Conservation (phyloP, 2,888 invertebrate genomes). For the Tethea ocularis region DNA sequence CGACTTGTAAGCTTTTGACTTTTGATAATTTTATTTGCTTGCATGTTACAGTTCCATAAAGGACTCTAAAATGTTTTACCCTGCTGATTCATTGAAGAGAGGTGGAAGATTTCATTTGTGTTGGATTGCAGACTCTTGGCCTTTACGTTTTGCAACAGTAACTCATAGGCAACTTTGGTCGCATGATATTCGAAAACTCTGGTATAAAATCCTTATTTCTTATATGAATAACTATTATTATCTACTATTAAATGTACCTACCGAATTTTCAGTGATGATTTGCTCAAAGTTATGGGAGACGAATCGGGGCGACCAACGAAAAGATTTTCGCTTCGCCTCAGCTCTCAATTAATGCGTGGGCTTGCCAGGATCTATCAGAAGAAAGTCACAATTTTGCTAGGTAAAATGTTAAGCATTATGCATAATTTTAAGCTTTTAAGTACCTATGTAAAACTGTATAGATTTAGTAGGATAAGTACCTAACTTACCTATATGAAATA, state of each 20-base stretch:
- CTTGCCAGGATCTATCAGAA: slow-evolving; percentile 67
- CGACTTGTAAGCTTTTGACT: neutral
- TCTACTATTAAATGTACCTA: neutral
- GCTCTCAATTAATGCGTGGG: slow-evolving; percentile 71
- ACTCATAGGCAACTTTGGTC: slow-evolving; percentile 68
- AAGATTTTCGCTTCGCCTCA: slow-evolving; percentile 71
- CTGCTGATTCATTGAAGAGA: slow-evolving; percentile 61
- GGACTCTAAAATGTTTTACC: slow-evolving; percentile 66
- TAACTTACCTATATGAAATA: no score
- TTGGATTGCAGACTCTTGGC: slow-evolving; percentile 79
- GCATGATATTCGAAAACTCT: slow-evolving; percentile 68
- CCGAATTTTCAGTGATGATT: slow-evolving; percentile 57
- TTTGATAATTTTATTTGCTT: neutral
- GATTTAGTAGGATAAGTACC: no score
- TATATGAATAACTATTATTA: neutral
- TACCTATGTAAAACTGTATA: no score
- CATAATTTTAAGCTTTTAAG: slow-evolving; percentile 28
- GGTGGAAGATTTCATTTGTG: slow-evolving; percentile 75
- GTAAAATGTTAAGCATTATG: no score
- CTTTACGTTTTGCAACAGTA: slow-evolving; percentile 65
- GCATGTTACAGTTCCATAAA: neutral
- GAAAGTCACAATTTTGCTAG: slow-evolving; percentile 60
- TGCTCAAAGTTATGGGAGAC: slow-evolving; percentile 62
- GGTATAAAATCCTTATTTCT: slow-evolving; percentile 44
- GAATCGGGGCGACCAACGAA: slow-evolving; percentile 68